phyloP scores from a whole-genome alignment of 35 echinoderm and acorn worm species.

The Apostichopus californicus region DNA sequence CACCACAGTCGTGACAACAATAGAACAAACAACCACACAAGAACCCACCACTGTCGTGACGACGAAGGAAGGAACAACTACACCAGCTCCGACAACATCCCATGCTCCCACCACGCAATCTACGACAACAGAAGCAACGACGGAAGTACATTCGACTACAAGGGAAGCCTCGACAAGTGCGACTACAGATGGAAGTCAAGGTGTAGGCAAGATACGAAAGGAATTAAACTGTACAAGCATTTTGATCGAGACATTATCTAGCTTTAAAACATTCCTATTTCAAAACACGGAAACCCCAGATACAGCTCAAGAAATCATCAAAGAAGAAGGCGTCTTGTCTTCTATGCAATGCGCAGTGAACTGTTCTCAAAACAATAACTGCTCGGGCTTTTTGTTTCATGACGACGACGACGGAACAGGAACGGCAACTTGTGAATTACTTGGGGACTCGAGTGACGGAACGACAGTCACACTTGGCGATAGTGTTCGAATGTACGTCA shows the following conservation, averaged over 20 bases:
- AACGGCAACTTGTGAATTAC: background rate
- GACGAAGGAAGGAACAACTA: background rate
- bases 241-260: background rate
- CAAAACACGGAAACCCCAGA: background rate
- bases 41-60: background rate
- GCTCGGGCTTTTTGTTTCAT: conserved; percentile 22
- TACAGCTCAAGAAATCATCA: background rate
- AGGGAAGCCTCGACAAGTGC: background rate
- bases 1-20: background rate
- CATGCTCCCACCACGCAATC: background rate
- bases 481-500: background rate
- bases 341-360: conserved; percentile 14
- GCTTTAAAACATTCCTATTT: background rate
- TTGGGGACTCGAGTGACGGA: background rate
- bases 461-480: too few relatives aligned
- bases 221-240: background rate
- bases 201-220: background rate
- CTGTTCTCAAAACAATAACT: conserved; percentile 16
- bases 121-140: background rate
- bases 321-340: background rate
- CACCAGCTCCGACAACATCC: background rate
- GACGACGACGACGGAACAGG: background rate
- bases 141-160: background rate
- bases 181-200: background rate
- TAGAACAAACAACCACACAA: background rate